Conservation (phyloP, 2,797 vertebrate genomes). For the Paguma larvata region DNA sequence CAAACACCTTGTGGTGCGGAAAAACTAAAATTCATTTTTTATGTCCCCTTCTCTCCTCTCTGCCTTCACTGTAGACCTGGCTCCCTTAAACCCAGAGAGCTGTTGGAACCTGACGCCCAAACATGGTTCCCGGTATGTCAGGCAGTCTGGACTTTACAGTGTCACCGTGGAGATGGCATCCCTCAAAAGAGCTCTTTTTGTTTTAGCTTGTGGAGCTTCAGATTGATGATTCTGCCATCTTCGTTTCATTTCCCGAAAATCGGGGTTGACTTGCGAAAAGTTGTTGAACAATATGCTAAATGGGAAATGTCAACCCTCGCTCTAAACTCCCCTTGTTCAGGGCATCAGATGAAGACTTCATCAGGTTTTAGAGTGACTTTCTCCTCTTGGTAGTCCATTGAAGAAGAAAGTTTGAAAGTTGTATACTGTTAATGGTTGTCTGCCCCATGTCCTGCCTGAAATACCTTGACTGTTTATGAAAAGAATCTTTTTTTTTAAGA, state of each 20-base stretch:
- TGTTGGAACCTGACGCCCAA: background rate
- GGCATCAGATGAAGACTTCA: background rate
- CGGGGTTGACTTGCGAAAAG: background rate
- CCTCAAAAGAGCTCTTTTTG: background rate
- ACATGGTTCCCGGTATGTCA: background rate
- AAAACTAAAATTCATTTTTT: background rate
- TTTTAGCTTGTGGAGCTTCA: background rate
- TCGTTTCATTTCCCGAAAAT: background rate
- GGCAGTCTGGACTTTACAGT: background rate
- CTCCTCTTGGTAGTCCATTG: background rate
- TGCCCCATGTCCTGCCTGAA: background rate
- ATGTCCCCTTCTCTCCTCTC: background rate
- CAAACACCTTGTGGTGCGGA: background rate
- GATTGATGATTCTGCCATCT: background rate
- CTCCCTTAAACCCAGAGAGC: background rate
- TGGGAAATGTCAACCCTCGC: background rate
- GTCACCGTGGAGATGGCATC: background rate
- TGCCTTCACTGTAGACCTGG: background rate
- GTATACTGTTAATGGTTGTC: background rate
- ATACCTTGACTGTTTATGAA: background rate
- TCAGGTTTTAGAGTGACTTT: background rate
- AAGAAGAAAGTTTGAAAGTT: background rate
- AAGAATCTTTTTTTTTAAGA: background rate
- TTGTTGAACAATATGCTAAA: background rate
- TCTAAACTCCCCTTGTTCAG: background rate